phyloP scores from a whole-genome alignment of 2,113 vertebrate genomes.

The Platanista minor region DNA sequence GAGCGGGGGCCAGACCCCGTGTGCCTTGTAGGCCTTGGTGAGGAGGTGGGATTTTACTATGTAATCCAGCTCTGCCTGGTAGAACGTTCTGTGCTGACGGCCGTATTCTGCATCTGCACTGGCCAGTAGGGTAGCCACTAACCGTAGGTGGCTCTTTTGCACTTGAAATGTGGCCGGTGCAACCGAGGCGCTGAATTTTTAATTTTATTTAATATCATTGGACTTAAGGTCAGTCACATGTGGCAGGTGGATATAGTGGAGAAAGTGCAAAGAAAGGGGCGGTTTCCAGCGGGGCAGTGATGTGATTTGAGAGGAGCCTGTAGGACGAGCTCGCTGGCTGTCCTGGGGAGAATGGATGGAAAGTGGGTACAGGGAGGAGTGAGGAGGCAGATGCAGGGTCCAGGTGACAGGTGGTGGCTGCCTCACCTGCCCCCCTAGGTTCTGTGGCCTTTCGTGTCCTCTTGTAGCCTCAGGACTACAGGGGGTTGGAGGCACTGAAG shows the following conservation, averaged over 20 bases:
- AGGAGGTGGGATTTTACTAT: background rate
- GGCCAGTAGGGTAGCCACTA: background rate
- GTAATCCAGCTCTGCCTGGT: background rate
- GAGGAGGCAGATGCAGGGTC: background rate
- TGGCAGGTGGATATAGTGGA: background rate
- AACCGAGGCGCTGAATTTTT: background rate
- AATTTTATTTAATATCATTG: background rate
- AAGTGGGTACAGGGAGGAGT: background rate
- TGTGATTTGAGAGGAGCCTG: background rate
- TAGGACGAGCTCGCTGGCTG: background rate
- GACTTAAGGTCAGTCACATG: background rate
- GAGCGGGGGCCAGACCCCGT: fast-evolving
- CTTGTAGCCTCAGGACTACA: fast-evolving
- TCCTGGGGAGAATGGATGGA: background rate
- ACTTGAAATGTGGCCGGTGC: background rate
- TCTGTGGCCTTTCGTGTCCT: background rate
- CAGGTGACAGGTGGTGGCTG: background rate
- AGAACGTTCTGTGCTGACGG: background rate
- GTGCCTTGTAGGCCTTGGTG: fast-evolving
- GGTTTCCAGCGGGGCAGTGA: background rate
- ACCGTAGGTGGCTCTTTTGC: fast-evolving
- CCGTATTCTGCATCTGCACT: fast-evolving
- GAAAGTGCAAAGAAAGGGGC: too few species aligned
- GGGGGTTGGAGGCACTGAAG: background rate
- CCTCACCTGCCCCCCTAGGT: too few species aligned